Evolutionary conservation across 2,797 vertebrate genomes (phyloP).

Genomic region (Melanotaenia maccullochi): DNA sequence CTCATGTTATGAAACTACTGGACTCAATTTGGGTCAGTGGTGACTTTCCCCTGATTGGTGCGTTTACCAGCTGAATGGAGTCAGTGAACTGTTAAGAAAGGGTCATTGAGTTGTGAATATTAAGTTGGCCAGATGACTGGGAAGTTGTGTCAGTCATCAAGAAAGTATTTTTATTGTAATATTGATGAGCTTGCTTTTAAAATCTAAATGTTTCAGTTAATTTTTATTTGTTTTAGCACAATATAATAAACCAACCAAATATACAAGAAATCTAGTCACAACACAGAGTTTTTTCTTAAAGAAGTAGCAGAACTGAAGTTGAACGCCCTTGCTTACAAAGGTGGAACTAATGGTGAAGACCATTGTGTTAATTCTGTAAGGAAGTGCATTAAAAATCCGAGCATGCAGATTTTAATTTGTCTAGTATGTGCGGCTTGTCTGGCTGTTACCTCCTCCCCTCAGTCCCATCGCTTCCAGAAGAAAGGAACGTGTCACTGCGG

Average conservation of each 20-base stretch:
- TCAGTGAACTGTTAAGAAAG: constrained; percentile 79
- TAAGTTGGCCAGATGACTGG: constrained; percentile 62
- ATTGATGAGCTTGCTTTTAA: not conserved
- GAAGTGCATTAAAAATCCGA: constrained; percentile 13
- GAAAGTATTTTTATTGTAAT: constrained; percentile 14
- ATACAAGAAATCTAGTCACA: not conserved
- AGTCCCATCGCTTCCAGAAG: constrained; percentile 44
- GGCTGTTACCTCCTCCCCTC: constrained; percentile 26
- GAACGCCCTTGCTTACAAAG: not conserved
- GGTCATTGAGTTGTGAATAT: constrained; percentile 80
- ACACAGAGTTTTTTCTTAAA: not conserved
- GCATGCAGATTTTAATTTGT: constrained; percentile 25
- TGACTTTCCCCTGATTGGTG: constrained; percentile 70
- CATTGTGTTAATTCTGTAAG: constrained; percentile 20
- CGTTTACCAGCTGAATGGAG: constrained; percentile 71
- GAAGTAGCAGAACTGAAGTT: constrained; percentile 12
- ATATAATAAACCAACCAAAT: constrained; percentile 9
- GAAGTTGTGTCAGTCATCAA: constrained; percentile 41
- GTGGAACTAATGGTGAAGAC: constrained; percentile 14
- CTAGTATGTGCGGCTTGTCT: constrained; percentile 10
- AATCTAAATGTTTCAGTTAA: not conserved
- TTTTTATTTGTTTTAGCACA: not conserved
- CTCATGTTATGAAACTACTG: constrained; percentile 51
- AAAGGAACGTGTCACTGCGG: constrained; percentile 36
- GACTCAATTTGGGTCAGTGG: constrained; percentile 45